These are phyloP conservation scores for Tipula helvola DNA, from an alignment of 2,888 invertebrate species.

Conservation along the genomic window DNA sequence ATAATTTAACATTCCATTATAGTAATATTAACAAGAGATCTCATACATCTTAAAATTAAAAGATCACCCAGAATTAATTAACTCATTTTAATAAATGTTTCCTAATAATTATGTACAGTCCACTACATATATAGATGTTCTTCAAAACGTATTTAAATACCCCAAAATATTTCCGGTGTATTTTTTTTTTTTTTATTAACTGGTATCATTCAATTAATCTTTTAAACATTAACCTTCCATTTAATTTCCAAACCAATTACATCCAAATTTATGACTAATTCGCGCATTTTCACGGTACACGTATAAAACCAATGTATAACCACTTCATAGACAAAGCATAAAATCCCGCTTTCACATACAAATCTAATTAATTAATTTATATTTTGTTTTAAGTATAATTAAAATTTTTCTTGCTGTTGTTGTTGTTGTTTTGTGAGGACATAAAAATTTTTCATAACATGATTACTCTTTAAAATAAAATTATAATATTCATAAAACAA, in stretches of 20 bases:
- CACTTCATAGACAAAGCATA: neutral
- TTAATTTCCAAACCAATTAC: neutral
- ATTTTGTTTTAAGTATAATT: neutral
- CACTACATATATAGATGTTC: neutral
- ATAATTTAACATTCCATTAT: too few relatives aligned
- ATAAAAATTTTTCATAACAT: neutral
- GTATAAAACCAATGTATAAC: neutral
- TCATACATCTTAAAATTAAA: too few relatives aligned
- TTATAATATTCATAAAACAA: neutral
- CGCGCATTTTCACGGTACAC: neutral
- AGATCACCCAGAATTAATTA: neutral
- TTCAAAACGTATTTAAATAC: neutral
- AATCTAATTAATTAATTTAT: neutral
- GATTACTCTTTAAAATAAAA: neutral
- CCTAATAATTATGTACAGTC: neutral
- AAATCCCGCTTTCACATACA: neutral
- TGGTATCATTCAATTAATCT: neutral
- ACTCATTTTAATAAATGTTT: neutral
- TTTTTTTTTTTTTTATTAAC: too few relatives aligned
- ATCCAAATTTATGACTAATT: neutral
- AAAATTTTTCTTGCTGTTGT: neutral
- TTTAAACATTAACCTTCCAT: neutral
- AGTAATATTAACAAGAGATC: too few relatives aligned
- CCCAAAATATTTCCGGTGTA: neutral
- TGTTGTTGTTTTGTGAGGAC: neutral